Conservation (phyloP, 2,113 vertebrate species). For the Pogona vitticeps region DNA sequence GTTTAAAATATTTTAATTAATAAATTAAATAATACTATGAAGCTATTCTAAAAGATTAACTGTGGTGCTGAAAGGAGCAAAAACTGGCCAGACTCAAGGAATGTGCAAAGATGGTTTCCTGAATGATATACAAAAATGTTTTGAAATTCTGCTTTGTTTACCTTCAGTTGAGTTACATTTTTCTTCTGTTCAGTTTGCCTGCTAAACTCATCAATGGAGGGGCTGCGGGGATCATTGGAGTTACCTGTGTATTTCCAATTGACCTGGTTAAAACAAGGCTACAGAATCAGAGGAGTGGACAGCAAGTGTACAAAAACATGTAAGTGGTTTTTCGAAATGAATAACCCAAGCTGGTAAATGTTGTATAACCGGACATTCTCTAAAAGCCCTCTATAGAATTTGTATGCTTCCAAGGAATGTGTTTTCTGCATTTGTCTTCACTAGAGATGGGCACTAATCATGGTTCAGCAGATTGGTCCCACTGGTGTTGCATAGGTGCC, state of each 20-base stretch:
- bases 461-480: too few relatives aligned
- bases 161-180: background rate
- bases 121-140: background rate
- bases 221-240: conserved; percentile 83
- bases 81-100: background rate
- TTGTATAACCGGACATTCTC: background rate
- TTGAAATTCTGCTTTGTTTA: background rate
- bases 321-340: conserved; percentile 53
- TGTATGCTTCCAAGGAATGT: background rate
- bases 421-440: background rate
- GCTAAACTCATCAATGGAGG: conserved; percentile 87
- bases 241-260: conserved; percentile 87
- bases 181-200: conserved; percentile 73
- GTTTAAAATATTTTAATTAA: background rate
- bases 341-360: background rate
- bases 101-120: background rate
- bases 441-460: too few relatives aligned
- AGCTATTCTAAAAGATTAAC: background rate
- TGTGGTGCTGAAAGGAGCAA: background rate
- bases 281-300: conserved; percentile 83
- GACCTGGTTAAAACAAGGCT: conserved; percentile 86
- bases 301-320: conserved; percentile 83
- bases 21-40: background rate
- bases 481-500: too few relatives aligned
- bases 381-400: background rate